These are phyloP conservation scores for Equus przewalskii DNA, from an alignment of 2,113 vertebrate species.

Conservation along the genomic window DNA sequence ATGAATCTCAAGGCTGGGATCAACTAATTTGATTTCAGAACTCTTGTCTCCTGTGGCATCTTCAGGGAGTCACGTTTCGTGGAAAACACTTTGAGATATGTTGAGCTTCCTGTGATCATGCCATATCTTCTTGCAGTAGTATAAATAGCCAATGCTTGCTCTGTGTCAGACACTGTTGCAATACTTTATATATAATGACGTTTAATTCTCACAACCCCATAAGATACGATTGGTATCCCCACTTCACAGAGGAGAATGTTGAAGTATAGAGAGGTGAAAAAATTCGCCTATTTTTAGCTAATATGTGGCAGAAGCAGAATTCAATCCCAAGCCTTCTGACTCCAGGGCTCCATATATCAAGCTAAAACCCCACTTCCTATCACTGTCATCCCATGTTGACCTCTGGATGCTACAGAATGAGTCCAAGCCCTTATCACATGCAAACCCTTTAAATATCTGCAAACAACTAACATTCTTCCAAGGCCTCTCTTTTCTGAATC, in stretches of 20 bases:
- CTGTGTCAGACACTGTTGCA: background rate
- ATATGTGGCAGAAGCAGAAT: background rate
- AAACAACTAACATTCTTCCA: background rate
- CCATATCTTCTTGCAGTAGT: background rate
- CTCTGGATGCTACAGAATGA: background rate
- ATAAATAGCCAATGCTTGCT: background rate
- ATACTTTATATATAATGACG: background rate
- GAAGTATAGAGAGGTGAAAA: background rate
- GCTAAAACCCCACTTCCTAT: background rate
- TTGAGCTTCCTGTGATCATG: background rate
- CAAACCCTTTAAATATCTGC: background rate
- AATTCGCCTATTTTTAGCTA: background rate
- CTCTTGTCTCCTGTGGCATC: background rate
- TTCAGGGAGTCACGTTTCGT: background rate
- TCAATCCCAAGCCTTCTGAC: background rate
- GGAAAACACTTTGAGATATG: background rate
- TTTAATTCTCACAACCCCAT: background rate
- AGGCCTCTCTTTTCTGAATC: background rate
- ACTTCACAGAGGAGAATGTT: background rate
- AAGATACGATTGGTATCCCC: background rate
- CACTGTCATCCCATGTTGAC: background rate
- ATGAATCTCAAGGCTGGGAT: background rate
- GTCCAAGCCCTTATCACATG: background rate
- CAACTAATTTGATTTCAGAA: background rate
- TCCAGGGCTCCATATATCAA: background rate